Evolutionary conservation across 2,888 invertebrate species (phyloP), one percentile per base, ranked within the genome.

Genomic region (Resseliella maxima): DNA sequence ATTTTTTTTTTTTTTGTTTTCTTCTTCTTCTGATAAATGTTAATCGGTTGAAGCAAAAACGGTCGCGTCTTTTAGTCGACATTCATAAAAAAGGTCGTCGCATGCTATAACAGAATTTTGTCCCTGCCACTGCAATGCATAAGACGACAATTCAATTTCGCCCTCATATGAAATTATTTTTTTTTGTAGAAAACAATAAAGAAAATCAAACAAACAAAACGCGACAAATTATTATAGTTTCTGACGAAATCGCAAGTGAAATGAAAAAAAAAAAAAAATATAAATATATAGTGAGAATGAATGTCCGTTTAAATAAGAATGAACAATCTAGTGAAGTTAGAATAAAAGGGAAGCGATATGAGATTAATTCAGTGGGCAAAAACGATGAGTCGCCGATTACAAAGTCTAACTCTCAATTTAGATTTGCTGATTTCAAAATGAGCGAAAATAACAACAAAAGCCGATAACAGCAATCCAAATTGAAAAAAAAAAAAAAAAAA

Each of bases 21-120:
- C 41, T n/a, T n/a, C n/a, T n/a, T n/a, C n/a, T n/a, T 59, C 31
- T 72, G 72, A 72, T 72, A 72, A 72, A 72, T 72, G 15, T 72
- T 35, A 72, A 72, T 72, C 72, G 31, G 31, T 72, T 2, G 12
- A 35, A 31, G 2, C 15, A 18, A 72, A n/a, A 72, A 72, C 72
- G 72, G 35, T 72, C 72, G 72, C 72, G 72, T 72, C 72, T 31
- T 72, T 72, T 72, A 31, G 72, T 31, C 72, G 72, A 72, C 72
- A 72, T 72, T 72, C 72, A 72, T 35, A 72, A 72, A 72, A 59
- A 72, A 72, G 72, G 72, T 72, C 72, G 72, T n/a, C n/a, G n/a
- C n/a, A n/a, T n/a, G n/a, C n/a, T n/a, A n/a, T n/a, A n/a, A n/a
- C n/a, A n/a, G n/a, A n/a, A n/a, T n/a, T n/a, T n/a, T n/a, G n/a